Conservation (phyloP, 2,888 invertebrate genomes). For the Epistrophe grossulariae region DNA sequence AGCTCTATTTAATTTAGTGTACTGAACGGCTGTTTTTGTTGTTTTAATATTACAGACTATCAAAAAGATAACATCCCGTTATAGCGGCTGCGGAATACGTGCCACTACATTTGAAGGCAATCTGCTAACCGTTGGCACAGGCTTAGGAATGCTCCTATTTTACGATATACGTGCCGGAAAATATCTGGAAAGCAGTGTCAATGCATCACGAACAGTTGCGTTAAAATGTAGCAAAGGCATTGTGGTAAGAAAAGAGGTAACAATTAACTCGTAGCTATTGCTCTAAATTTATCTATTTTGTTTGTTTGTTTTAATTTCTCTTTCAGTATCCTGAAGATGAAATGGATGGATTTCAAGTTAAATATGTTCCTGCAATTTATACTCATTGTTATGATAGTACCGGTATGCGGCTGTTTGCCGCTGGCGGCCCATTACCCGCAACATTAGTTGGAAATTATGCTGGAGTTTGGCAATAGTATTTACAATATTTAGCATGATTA, state of each 20-base stretch:
- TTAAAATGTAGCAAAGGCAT: slow-evolving; percentile 94
- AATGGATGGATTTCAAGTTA: slow-evolving; percentile 92
- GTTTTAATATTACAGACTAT: slow-evolving; percentile 84
- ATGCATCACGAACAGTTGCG: slow-evolving; percentile 93
- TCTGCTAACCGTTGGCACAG: slow-evolving; percentile 96
- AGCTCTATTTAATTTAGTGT: not conserved
- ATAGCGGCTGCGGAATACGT: slow-evolving; percentile 95
- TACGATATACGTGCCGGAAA: slow-evolving; percentile 96
- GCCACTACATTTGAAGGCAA: slow-evolving; percentile 96
- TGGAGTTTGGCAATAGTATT: slow-evolving; percentile 93
- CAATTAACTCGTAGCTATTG: slow-evolving; percentile 32
- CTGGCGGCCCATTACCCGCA: slow-evolving; percentile 97
- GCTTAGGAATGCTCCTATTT: slow-evolving; percentile 95
- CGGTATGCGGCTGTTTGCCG: slow-evolving; percentile 95
- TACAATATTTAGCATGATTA: slow-evolving; percentile 41
- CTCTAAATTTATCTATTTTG: slow-evolving; percentile 47
- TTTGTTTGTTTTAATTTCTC: slow-evolving; percentile 11
- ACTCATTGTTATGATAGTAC: slow-evolving; percentile 97
- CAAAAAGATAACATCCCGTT: slow-evolving; percentile 92
- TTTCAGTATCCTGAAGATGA: slow-evolving; percentile 93
- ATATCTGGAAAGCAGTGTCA: slow-evolving; percentile 95
- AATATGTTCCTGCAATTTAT: slow-evolving; percentile 97
- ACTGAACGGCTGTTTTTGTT: not conserved
- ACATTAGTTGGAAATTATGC: slow-evolving; percentile 97
- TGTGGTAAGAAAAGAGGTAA: slow-evolving; percentile 86